Percentiles rank a stretch among this genome's conserved stretches.
Conservation (phyloP, 1,140 invertebrate genomes). For the Philotrypesis tridentata region DNA sequence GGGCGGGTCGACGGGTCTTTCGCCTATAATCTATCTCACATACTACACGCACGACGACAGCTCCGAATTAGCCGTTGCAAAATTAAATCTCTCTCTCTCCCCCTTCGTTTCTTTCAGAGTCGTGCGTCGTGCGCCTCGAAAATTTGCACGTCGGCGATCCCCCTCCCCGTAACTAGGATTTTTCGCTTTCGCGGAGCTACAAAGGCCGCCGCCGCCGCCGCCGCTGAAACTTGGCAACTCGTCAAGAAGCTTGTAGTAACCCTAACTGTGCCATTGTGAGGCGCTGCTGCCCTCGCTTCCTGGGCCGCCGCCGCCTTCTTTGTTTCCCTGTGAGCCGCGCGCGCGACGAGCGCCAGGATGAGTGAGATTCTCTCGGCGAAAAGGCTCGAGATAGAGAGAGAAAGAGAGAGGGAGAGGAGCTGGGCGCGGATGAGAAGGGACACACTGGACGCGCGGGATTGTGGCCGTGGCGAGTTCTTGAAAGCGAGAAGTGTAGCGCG, state of each 20-base stretch:
- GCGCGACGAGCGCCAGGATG: no score
- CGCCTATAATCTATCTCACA: no score
- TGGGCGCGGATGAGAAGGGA: constrained; percentile 2
- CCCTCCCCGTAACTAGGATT: constrained; percentile 39
- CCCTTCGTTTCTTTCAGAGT: no score
- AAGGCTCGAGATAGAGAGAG: neutral
- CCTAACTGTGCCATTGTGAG: constrained; percentile 68
- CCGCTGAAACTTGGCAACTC: constrained; percentile 69
- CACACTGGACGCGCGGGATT: neutral
- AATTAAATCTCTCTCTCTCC: constrained; percentile 27
- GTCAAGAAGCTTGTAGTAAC: constrained; percentile 70
- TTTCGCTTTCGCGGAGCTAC: constrained; percentile 52
- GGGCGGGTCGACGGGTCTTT: no score
- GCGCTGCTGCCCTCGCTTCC: constrained; percentile 54
- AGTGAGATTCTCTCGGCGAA: no score
- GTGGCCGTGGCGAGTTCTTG: neutral
- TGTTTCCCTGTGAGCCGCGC: constrained; percentile 54
- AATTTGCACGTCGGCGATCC: constrained; percentile 15
- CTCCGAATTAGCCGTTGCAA: no score
- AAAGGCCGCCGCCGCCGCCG: constrained; percentile 35
- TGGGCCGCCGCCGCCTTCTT: constrained; percentile 61
- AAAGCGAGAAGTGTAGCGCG: neutral
- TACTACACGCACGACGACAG: no score
- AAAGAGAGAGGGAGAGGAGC: no score
- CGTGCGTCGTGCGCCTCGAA: no score